Base-by-base conservation (phyloP, 2,888 invertebrate genomes). In the Panopea generosa region DNA sequence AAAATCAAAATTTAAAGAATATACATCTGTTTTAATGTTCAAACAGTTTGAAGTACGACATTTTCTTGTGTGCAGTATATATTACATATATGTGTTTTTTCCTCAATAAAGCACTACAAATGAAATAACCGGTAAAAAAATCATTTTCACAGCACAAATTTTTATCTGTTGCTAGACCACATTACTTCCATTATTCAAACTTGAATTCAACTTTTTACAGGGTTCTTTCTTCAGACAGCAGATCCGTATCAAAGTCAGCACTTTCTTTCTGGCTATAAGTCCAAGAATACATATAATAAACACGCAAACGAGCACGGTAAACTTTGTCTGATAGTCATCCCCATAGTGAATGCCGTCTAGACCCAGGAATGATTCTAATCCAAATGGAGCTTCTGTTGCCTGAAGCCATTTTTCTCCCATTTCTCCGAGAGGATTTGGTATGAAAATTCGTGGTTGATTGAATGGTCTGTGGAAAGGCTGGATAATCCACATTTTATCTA, bases 381-480 rank as follows among this genome's bases (percentile, higher is more conserved):
- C 81, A 50, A 69, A 69, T 2, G 78, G 50, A 29, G 67, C 49
- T 40, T 62, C 27, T n/a, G 61, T 67, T 18, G 67, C 61, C 24
- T 77, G 67, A 16, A 82, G 26, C 85, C 85, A 85, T 50, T 77
- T 63, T 6, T 82, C 74, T 1, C 80, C 80, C 62, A 74, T 79
- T 16, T 77, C 79, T 24, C 83, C 83, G 1, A 85, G 49, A n/a
- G 85, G 85, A 55, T 85, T 80, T 1, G 83, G 80, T 38, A 84
- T 61, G 33, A 76, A 62, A 16, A 80, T 77, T 27, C 63, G 38
- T 20, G 77, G 72, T 29, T 80, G 77, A 47, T 63, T 72, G 45
- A 87, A 89, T 6, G 88, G 84, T 45, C 87, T 84, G 70, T 89
- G 88, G 22, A 72, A 77, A 14, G 78, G 73, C 59, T 89, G 88